Base-by-base conservation (phyloP, 2,888 invertebrate species). In the Hypolimnas misippus region DNA sequence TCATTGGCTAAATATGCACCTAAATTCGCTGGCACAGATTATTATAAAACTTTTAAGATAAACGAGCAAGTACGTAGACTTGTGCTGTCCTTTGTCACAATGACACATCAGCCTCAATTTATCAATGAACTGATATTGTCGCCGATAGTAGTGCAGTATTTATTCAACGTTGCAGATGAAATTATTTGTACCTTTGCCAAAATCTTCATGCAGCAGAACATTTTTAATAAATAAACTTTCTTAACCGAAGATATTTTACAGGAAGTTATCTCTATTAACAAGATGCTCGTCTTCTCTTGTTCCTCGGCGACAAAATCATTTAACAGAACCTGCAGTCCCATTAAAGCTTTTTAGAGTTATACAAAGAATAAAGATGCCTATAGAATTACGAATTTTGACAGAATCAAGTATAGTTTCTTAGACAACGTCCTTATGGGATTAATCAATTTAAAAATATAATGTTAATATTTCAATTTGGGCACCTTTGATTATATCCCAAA, bases 401-500 rank as follows among this genome's bases (percentile, higher is more conserved):
- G 16, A 50, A 52, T 14, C 12, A 42, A 49, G 58, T 38, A 56
- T 56, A 56, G 58, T 42, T 55, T 53, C 44, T 46, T 49, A 52
- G 49, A 49, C 7, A 1, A 29, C n/a, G 8, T 42, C 42, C 56
- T 62, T 52, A 44, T 64, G 64, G 58, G 59, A 49, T 53, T 56
- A 54, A 65, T 67, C 67, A 64, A 64, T 29, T 38, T n/a, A 1
- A n/a, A 38, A n/a, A 8, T 8, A 1, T 33, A n/a, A n/a, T 2
- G n/a, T 38, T 38, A 33, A 33, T 33, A 38, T 38, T 38, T 12
- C 35, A 38, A 12, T 38, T 38, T 38, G 35, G 2, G 4, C 7
- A 31, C 3, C 50, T 75, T 79, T 79, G 71, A 71, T 69, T 72
- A 46, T 40, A 68, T 69, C 63, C 61, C 55, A 65, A 60, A 57